phyloP scores from a whole-genome alignment of 2,888 invertebrate genomes.

The Caenorhabditis sp. region DNA sequence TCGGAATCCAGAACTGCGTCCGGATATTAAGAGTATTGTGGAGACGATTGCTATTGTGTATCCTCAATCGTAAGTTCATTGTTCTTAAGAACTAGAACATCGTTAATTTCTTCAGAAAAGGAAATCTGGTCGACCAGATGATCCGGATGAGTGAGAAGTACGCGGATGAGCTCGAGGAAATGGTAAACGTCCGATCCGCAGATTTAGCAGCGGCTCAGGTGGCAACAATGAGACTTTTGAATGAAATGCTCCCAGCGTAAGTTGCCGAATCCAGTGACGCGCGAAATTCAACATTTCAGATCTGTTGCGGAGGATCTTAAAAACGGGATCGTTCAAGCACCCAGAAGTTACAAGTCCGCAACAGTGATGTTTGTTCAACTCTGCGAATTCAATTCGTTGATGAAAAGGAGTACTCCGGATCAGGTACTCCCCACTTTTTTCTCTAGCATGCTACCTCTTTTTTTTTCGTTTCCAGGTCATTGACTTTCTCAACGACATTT shows the following conservation, averaged over 20 bases:
- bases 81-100: not conserved
- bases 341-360: conserved; percentile 76
- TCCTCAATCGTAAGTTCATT: conserved; percentile 28
- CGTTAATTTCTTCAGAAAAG: conserved; percentile 67
- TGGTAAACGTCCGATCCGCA: conserved; percentile 76
- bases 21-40: conserved; percentile 32
- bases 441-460: too few species aligned
- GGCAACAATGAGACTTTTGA: conserved; percentile 76
- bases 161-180: conserved; percentile 78
- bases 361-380: conserved; percentile 82
- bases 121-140: conserved; percentile 83
- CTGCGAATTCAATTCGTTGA: conserved; percentile 76
- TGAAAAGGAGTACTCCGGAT: conserved; percentile 74
- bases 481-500: conserved; percentile 79
- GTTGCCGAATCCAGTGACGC: conserved; percentile 27
- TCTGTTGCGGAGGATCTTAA: conserved; percentile 77
- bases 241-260: conserved; percentile 81
- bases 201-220: conserved; percentile 75
- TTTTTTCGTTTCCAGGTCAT: conserved; percentile 71
- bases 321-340: conserved; percentile 73
- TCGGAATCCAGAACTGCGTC: conserved; percentile 41
- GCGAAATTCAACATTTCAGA: too few species aligned
- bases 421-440: conserved; percentile 61
- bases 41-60: conserved; percentile 38
- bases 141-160: conserved; percentile 80